These are phyloP conservation scores for Prionace glauca DNA, from an alignment of 2,797 vertebrate genomes.

Conservation along the genomic window DNA sequence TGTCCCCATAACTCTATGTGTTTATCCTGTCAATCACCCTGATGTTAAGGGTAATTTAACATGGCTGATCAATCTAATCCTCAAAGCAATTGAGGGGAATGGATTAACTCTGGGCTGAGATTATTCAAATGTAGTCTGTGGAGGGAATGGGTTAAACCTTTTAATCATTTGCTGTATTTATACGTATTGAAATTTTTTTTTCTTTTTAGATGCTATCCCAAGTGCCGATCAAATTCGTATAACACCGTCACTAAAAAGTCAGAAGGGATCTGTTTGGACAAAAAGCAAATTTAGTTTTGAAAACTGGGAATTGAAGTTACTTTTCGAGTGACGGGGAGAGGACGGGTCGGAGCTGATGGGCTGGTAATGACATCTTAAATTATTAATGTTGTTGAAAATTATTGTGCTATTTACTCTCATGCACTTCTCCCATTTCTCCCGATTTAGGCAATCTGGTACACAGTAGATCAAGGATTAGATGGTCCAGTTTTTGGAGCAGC, in stretches of 20 bases:
- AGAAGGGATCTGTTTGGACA: slow-evolving; percentile 86
- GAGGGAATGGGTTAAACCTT: not conserved
- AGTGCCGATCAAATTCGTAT: slow-evolving; percentile 91
- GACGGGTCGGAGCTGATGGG: slow-evolving; percentile 87
- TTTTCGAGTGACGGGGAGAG: slow-evolving; percentile 86
- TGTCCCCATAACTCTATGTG: too few species aligned
- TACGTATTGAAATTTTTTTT: not conserved
- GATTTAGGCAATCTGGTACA: slow-evolving; percentile 85
- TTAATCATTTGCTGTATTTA: not conserved
- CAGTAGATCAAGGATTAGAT: slow-evolving; percentile 74
- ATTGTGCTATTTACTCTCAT: slow-evolving; percentile 24
- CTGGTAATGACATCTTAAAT: slow-evolving; percentile 61
- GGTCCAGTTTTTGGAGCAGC: slow-evolving; percentile 89
- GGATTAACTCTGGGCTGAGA: not conserved
- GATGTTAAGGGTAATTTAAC: too few species aligned
- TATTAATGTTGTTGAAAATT: slow-evolving; percentile 36
- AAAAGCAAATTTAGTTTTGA: slow-evolving; percentile 74
- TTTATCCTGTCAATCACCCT: too few species aligned
- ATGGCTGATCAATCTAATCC: not conserved
- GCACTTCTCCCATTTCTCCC: not conserved
- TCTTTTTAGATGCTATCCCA: slow-evolving; percentile 82
- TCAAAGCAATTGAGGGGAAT: not conserved
- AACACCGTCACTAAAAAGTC: slow-evolving; percentile 86
- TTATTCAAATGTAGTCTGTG: not conserved
- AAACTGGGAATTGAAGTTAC: slow-evolving; percentile 89